Evolutionary conservation across 2,888 invertebrate species (phyloP).

Genomic region (Subacronicta megacephala): DNA sequence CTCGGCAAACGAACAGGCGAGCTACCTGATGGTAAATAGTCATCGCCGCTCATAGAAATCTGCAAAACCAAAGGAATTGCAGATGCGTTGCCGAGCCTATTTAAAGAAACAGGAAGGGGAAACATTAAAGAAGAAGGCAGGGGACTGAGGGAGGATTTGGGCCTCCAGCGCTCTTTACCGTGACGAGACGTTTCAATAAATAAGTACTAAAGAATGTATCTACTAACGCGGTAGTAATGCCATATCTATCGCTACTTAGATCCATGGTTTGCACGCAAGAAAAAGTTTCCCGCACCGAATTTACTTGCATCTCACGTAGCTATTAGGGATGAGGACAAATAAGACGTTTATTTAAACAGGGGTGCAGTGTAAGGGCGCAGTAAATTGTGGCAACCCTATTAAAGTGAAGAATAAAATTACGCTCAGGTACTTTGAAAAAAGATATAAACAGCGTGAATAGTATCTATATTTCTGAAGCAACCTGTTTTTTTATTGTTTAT

Average conservation of each 20-base stretch:
- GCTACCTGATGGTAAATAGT: no score
- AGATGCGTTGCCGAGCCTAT: no score
- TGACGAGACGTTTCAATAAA: no score
- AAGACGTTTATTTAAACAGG: slow-evolving; percentile 55
- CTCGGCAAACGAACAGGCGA: no score
- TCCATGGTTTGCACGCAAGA: slow-evolving; percentile 17
- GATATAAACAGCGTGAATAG: neutral
- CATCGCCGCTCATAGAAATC: no score
- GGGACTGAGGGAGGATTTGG: no score
- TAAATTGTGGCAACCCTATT: slow-evolving; percentile 33
- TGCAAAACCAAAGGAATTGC: no score
- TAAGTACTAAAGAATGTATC: no score
- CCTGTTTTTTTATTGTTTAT: no score
- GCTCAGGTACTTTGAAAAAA: slow-evolving; percentile 31
- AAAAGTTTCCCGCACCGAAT: slow-evolving; percentile 59
- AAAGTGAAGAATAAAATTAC: slow-evolving; percentile 41
- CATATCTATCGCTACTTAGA: slow-evolving; percentile 7
- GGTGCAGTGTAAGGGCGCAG: slow-evolving; percentile 34
- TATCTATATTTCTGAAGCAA: neutral
- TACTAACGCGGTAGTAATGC: neutral
- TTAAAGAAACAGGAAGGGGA: no score
- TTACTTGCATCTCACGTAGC: slow-evolving; percentile 62
- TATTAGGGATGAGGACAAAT: slow-evolving; percentile 60
- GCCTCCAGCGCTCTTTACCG: no score
- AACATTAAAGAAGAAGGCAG: no score